Evolutionary conservation across 2,797 vertebrate genomes (phyloP), one percentile per base, ranked within the genome.

Genomic region (Apogon talboti): DNA sequence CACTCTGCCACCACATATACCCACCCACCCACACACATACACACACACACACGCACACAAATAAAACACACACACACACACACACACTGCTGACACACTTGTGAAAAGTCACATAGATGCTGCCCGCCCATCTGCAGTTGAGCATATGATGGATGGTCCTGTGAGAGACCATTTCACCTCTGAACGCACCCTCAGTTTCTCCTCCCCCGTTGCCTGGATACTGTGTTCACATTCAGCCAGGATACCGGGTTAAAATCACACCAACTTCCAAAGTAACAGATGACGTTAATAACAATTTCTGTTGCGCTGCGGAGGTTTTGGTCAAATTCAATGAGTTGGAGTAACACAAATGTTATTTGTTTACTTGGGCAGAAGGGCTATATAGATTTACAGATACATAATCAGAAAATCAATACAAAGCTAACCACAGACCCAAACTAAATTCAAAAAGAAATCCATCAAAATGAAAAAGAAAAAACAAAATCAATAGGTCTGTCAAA

Each of bases 121-220:
- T 11, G 21, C 15, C 16, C 4, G 11, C 16, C 28, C 28, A 53
- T 64, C 69, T 74, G 65, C 50, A 55, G 44, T n/a, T 42, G 50
- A 51, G 8, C 42, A 49, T 28, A 56, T 78, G 84, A 87, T 81
- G 60, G 79, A 80, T 85, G 73, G 57, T 33, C 43, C 71, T 16
- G 21, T 47, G 40, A 77, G 67, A 15, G 48, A 58, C 35, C 6
- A 21, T 41, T 79, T 78, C 47, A 76, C 78, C 63, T 84, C 43
- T 68, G 41, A 71, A 54, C 4, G 28, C 53, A 57, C 43, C 28
- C 41, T 49, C 41, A 38, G 33, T 40, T 35, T 45, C 67, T 43
- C 30, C 49, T 7, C 59, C 58, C 13, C 30, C 1, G 47, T 66
- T 78, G 65, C 77, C 59, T 68, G 54, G 68, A 72, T 47, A 42